phyloP scores from a whole-genome alignment of 2,888 invertebrate genomes.

The Dicranocentrus wangi region DNA sequence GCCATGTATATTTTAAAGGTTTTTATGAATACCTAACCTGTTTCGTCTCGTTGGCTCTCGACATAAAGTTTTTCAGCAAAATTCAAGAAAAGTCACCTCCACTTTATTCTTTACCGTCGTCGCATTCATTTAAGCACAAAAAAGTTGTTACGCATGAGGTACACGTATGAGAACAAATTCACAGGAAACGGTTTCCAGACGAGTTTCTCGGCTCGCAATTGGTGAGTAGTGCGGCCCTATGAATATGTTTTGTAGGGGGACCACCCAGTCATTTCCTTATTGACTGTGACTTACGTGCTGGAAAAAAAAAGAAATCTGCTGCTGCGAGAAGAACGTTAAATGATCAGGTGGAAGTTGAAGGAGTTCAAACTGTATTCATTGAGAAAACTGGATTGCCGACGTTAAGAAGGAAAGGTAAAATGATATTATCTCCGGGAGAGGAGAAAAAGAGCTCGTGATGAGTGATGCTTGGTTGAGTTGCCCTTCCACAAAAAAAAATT shows the following conservation, averaged over 20 bases:
- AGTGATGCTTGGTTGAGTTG: constrained; percentile 17
- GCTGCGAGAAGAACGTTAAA: too few relatives aligned
- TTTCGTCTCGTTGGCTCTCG: too few relatives aligned
- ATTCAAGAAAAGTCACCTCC: too few relatives aligned
- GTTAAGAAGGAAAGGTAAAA: constrained; percentile 16
- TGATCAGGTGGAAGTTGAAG: too few relatives aligned
- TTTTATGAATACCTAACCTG: too few relatives aligned
- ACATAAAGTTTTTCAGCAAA: too few relatives aligned
- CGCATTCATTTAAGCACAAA: not conserved
- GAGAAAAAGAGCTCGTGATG: not conserved
- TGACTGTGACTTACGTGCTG: too few relatives aligned
- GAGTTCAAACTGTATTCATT: not conserved
- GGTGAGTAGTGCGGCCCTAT: too few relatives aligned
- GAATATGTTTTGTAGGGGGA: too few relatives aligned
- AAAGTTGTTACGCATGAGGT: not conserved
- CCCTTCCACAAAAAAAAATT: not conserved
- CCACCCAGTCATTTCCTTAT: too few relatives aligned
- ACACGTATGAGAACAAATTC: not conserved
- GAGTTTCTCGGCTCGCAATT: not conserved
- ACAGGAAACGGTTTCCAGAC: not conserved
- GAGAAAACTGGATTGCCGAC: constrained; percentile 1
- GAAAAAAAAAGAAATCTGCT: too few relatives aligned
- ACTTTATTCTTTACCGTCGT: not conserved
- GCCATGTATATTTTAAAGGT: too few relatives aligned
- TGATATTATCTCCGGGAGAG: not conserved